phyloP scores from a whole-genome alignment of 2,797 vertebrate genomes.

The Thamnophis elegans region DNA sequence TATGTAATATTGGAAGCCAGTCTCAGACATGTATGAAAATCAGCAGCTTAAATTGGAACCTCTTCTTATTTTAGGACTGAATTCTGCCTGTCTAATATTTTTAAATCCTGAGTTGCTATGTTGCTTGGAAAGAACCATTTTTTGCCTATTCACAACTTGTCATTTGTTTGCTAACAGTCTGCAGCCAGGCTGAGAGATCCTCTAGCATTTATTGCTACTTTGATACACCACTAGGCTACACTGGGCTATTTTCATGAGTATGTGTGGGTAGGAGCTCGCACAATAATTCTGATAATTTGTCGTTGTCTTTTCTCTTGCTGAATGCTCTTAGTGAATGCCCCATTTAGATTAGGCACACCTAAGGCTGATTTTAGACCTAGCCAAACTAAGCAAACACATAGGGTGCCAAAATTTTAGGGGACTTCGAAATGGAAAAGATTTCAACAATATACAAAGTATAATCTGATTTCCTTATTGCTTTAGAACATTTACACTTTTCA shows the following conservation, averaged over 20 bases:
- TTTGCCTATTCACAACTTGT: not conserved
- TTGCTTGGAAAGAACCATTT: not conserved
- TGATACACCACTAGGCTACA: accelerated
- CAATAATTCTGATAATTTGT: constrained; percentile 27
- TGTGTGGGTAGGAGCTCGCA: constrained; percentile 44
- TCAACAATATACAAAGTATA: not conserved
- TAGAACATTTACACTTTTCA: not conserved
- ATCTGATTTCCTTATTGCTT: not conserved
- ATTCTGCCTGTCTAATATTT: not conserved
- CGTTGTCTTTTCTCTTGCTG: not conserved
- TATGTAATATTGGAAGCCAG: not conserved
- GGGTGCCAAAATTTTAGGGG: not conserved
- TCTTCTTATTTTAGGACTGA: not conserved
- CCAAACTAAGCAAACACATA: not conserved
- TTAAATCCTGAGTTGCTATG: not conserved
- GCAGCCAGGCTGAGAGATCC: not conserved
- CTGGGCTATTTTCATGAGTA: constrained; percentile 58
- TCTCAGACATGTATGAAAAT: not conserved
- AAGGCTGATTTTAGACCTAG: not conserved
- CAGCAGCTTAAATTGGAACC: not conserved
- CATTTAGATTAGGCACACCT: not conserved
- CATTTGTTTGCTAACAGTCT: not conserved
- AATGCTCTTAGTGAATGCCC: not conserved
- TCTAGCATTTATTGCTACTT: not conserved
- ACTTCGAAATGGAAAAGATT: not conserved